Evolutionary conservation across 1,140 invertebrate species (phyloP).

Genomic region (Andricus grossulariae): DNA sequence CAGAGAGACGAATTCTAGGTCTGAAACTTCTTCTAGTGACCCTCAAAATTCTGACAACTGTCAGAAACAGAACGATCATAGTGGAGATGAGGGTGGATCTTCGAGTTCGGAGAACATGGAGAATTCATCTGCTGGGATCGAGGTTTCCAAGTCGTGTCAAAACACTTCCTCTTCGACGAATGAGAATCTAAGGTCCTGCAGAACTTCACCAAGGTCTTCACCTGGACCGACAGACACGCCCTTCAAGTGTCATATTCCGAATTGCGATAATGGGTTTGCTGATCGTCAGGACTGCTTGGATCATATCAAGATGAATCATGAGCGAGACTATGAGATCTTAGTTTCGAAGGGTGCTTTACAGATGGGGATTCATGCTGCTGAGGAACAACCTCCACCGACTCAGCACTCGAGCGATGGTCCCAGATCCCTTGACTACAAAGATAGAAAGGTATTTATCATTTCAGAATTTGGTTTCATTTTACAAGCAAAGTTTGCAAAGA

Average conservation of each 20-base stretch:
- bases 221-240: conserved; percentile 79
- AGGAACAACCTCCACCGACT: conserved; percentile 64
- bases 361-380: conserved; percentile 73
- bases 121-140: conserved; percentile 34
- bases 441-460: conserved; percentile 82
- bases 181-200: conserved; percentile 44
- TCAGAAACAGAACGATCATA: conserved; percentile 67
- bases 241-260: conserved; percentile 90
- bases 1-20: conserved; percentile 64
- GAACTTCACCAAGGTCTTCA: conserved; percentile 48
- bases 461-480: conserved; percentile 33
- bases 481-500: not conserved
- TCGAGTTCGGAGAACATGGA: conserved; percentile 67
- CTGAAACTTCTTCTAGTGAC: conserved; percentile 68
- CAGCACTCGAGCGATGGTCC: conserved; percentile 76
- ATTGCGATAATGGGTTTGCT: conserved; percentile 89
- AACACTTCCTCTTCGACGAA: conserved; percentile 41
- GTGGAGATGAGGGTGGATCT: conserved; percentile 73
- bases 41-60: conserved; percentile 57
- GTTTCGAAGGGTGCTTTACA: conserved; percentile 88
- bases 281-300: conserved; percentile 87
- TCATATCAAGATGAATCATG: conserved; percentile 86
- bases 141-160: conserved; percentile 23
- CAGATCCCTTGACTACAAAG: conserved; percentile 90
- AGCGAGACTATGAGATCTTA: conserved; percentile 84